These are phyloP conservation scores for Protaetia brevitarsis DNA, from an alignment of 1,140 invertebrate genomes.

Conservation along the genomic window DNA sequence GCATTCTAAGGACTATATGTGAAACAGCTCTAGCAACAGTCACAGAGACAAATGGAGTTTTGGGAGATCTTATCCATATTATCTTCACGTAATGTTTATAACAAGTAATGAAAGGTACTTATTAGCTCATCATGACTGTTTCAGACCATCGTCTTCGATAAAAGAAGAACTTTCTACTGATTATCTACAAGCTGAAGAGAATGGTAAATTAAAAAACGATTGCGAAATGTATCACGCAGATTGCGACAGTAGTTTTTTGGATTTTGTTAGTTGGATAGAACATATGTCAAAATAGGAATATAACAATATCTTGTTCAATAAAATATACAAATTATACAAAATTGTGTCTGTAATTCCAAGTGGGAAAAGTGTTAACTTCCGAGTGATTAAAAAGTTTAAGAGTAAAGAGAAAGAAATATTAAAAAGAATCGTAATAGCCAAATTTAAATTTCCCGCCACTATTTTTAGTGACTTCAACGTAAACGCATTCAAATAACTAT, in stretches of 20 bases:
- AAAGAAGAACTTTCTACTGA: conserved; percentile 52
- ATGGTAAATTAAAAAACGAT: conserved; percentile 44
- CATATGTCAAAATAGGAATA: background rate
- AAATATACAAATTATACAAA: background rate
- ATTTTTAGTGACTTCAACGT: too few relatives aligned
- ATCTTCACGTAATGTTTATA: conserved; percentile 50
- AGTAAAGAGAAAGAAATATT: too few relatives aligned
- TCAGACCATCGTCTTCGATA: conserved; percentile 55
- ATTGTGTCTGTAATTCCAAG: too few relatives aligned
- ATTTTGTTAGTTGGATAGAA: conserved; percentile 39
- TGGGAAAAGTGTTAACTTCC: too few relatives aligned
- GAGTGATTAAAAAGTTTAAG: too few relatives aligned
- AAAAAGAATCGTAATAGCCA: too few relatives aligned
- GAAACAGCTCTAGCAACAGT: conserved; percentile 48
- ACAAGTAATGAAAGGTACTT: background rate
- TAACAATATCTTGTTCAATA: too few relatives aligned
- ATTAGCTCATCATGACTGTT: background rate
- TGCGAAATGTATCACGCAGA: conserved; percentile 42
- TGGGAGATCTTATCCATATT: conserved; percentile 52
- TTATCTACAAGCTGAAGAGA: conserved; percentile 56
- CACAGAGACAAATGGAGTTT: conserved; percentile 49
- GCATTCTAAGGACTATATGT: conserved; percentile 51
- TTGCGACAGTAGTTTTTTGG: conserved; percentile 42
- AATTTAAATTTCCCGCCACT: too few relatives aligned
- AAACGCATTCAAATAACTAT: too few relatives aligned